Percentiles rank a stretch among this genome's conserved stretches.
phyloP scores from a whole-genome alignment of 2,888 invertebrate genomes.

The Bellardia pandia region DNA sequence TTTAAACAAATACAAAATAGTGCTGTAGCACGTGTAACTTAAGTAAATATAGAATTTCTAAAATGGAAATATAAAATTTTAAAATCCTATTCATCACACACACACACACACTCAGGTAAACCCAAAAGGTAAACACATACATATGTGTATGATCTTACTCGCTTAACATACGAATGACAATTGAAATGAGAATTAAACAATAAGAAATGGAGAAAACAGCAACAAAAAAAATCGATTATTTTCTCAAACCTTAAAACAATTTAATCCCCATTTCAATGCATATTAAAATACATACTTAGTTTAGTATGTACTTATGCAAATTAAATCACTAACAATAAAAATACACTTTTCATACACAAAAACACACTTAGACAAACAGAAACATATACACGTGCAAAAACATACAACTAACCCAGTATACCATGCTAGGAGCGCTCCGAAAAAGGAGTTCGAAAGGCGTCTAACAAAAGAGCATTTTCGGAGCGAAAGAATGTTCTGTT shows the following conservation, averaged over 20 bases:
- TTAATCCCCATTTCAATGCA: conserved; percentile 59
- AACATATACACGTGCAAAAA: background rate
- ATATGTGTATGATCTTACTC: background rate
- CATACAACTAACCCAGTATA: too few species aligned
- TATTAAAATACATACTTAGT: conserved; percentile 48
- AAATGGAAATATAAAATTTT: conserved; percentile 1
- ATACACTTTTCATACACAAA: background rate
- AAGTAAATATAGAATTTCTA: too few species aligned
- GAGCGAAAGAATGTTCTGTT: too few species aligned
- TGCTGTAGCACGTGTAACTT: too few species aligned
- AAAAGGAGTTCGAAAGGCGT: too few species aligned
- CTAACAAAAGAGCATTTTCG: too few species aligned
- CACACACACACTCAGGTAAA: background rate
- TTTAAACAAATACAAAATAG: too few species aligned
- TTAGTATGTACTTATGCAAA: conserved; percentile 63
- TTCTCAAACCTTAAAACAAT: conserved; percentile 41
- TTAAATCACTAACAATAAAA: conserved; percentile 52
- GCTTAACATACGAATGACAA: background rate
- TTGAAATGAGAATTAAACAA: background rate
- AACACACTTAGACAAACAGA: background rate
- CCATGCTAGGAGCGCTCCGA: too few species aligned
- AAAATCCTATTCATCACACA: background rate
- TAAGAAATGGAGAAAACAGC: background rate
- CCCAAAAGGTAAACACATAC: background rate
- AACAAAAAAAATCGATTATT: conserved; percentile 47